Evolutionary conservation across 2,797 vertebrate species (phyloP).

Genomic region (Hoplostethus mediterraneus): DNA sequence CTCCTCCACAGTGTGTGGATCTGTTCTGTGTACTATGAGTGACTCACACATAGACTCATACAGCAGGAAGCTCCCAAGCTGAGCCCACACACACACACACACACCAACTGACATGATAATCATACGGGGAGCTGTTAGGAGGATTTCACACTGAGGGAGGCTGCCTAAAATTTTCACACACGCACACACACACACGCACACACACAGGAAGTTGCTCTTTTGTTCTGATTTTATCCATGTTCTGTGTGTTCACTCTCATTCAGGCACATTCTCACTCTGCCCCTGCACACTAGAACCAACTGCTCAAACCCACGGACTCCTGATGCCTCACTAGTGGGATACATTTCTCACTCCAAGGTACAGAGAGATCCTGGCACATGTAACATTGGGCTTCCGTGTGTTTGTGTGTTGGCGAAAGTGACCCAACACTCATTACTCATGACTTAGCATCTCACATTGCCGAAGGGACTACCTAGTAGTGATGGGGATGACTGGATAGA

Average conservation of each 20-base stretch:
- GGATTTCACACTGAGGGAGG: slow-evolving; percentile 33
- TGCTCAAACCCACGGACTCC: slow-evolving; percentile 29
- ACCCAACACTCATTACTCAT: slow-evolving; percentile 1
- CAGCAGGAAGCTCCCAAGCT: slow-evolving; percentile 75
- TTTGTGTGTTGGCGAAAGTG: slow-evolving; percentile 25
- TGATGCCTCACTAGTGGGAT: slow-evolving; percentile 45
- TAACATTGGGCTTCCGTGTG: slow-evolving; percentile 7
- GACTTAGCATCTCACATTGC: slow-evolving; percentile 14
- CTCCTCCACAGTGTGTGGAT: slow-evolving; percentile 80
- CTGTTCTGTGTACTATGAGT: slow-evolving; percentile 68
- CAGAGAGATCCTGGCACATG: slow-evolving; percentile 14
- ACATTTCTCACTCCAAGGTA: not conserved
- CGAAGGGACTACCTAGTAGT: not conserved
- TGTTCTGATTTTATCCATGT: slow-evolving; percentile 31
- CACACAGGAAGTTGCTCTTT: slow-evolving; percentile 65
- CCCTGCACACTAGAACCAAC: slow-evolving; percentile 37
- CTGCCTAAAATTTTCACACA: slow-evolving; percentile 22
- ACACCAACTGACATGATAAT: slow-evolving; percentile 8
- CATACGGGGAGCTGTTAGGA: slow-evolving; percentile 37
- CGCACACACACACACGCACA: not conserved
- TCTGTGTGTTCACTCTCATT: slow-evolving; percentile 6
- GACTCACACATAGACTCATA: slow-evolving; percentile 75
- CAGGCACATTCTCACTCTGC: slow-evolving; percentile 3
- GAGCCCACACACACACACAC: slow-evolving; percentile 62
- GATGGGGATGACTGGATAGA: not conserved